phyloP scores from a whole-genome alignment of 2,113 vertebrate species.

The Hystrix cristata region DNA sequence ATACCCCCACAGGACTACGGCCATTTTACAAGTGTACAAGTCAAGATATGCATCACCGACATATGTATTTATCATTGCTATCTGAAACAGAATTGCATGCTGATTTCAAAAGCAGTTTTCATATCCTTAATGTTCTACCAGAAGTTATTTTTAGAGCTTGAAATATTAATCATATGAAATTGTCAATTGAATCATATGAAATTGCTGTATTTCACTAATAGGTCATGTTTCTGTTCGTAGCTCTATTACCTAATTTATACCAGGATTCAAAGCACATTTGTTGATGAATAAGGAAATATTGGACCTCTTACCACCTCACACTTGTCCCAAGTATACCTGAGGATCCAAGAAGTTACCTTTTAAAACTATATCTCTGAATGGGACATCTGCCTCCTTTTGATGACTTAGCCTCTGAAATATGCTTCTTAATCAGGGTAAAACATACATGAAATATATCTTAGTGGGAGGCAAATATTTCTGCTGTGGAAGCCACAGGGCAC shows the following conservation, averaged over 20 bases:
- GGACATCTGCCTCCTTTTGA: background rate
- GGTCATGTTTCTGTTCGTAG: background rate
- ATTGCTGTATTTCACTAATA: background rate
- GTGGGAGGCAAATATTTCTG: background rate
- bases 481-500: background rate
- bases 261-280: background rate
- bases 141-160: background rate
- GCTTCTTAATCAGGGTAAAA: background rate
- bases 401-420: background rate
- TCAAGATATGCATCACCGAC: background rate
- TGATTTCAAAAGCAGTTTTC: background rate
- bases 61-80: background rate
- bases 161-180: background rate
- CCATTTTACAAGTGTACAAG: background rate
- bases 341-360: background rate
- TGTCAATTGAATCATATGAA: background rate
- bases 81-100: conserved; percentile 7
- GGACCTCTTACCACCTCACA: background rate
- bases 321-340: background rate
- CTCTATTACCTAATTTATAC: background rate
- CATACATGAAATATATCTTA: background rate
- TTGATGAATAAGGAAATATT: background rate
- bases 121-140: background rate
- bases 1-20: background rate
- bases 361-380: background rate